Conservation (phyloP, 2,797 vertebrate genomes). For the Anabacerthia variegaticeps region DNA sequence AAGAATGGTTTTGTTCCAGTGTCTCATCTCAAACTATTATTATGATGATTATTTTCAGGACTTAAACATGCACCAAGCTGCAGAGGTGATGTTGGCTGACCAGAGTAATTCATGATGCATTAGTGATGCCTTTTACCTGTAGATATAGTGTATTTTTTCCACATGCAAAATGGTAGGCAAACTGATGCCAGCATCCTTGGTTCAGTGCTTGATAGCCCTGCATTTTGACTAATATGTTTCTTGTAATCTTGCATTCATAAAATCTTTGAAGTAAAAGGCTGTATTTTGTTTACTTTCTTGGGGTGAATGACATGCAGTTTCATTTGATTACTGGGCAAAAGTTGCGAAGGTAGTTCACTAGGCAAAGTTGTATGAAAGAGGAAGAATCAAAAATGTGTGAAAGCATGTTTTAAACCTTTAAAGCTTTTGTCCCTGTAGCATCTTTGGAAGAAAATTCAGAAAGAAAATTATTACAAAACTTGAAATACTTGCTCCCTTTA, state of each 20-base stretch:
- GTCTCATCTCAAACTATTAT: slow-evolving; percentile 73
- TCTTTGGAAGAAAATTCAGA: slow-evolving; percentile 52
- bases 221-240: slow-evolving; percentile 66
- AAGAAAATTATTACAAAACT: slow-evolving; percentile 26
- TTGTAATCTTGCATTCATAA: slow-evolving; percentile 69
- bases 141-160: slow-evolving; percentile 46
- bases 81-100: slow-evolving; percentile 69
- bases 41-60: slow-evolving; percentile 39
- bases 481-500: slow-evolving; percentile 47
- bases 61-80: slow-evolving; percentile 57
- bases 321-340: neutral
- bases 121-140: slow-evolving; percentile 49
- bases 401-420: slow-evolving; percentile 25
- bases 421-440: slow-evolving; percentile 50
- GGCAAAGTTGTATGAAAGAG: neutral
- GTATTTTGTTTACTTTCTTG: slow-evolving; percentile 64
- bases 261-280: slow-evolving; percentile 74
- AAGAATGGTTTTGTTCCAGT: slow-evolving; percentile 74
- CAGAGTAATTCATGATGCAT: slow-evolving; percentile 58
- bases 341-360: neutral
- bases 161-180: slow-evolving; percentile 42
- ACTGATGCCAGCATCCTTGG: slow-evolving; percentile 58
- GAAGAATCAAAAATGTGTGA: neutral
- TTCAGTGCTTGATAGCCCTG: slow-evolving; percentile 62
- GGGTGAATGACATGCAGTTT: neutral